Conservation (phyloP, 1,140 invertebrate genomes). For the Pemphigus obesinymphae region DNA sequence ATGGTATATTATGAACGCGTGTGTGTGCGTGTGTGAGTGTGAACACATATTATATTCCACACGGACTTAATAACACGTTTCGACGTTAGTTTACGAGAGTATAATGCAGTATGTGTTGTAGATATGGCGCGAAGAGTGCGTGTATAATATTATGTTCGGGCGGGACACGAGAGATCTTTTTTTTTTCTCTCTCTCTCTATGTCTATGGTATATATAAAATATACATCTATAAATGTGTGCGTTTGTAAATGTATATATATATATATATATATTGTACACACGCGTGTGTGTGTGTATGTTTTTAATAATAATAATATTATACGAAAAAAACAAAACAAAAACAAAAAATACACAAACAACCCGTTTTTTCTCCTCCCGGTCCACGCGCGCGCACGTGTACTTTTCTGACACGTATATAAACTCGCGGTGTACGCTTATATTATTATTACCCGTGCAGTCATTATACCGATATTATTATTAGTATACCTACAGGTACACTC, state of each 20-base stretch:
- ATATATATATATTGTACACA: no score
- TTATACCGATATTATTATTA: no score
- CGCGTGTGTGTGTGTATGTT: neutral
- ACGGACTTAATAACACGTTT: neutral
- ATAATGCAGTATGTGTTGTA: no score
- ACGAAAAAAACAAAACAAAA: neutral
- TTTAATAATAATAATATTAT: neutral
- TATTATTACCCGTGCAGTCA: neutral
- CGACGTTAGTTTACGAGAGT: neutral
- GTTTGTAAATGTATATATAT: no score
- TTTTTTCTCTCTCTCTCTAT: neutral
- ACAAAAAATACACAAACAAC: conserved; percentile 3
- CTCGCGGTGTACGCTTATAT: neutral
- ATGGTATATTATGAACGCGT: no score
- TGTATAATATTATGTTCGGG: no score
- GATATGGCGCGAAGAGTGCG: no score
- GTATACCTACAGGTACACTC: no score
- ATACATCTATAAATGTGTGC: neutral
- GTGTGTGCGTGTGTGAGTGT: neutral
- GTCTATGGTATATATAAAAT: neutral
- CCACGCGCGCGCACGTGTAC: neutral
- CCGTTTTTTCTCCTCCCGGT: neutral
- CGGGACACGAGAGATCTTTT: neutral
- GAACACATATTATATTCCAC: neutral
- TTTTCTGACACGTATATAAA: neutral